Evolutionary conservation across 2,888 invertebrate species (phyloP).

Genomic region (Lottia scabra): DNA sequence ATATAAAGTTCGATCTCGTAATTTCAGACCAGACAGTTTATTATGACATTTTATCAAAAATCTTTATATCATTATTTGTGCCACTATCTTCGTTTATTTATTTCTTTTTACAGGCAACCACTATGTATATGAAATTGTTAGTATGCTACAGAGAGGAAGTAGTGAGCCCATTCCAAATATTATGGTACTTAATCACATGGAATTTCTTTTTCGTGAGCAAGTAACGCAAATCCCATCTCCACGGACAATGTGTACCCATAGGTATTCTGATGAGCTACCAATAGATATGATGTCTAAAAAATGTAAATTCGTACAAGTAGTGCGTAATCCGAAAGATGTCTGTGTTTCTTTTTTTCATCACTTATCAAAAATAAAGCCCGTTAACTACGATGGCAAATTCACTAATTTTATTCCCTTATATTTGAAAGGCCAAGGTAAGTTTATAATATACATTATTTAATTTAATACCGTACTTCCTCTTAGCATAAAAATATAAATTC

Average conservation of each 20-base stretch:
- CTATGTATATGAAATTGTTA: neutral
- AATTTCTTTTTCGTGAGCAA: neutral
- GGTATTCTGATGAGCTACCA: neutral
- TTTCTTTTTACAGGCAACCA: neutral
- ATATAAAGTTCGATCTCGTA: too few species aligned
- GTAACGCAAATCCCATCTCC: neutral
- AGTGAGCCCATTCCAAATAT: neutral
- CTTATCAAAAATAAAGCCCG: neutral
- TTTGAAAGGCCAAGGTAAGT: neutral
- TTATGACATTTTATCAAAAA: too few species aligned
- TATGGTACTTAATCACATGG: neutral
- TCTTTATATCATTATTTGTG: too few species aligned
- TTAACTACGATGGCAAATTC: neutral
- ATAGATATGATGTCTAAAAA: neutral
- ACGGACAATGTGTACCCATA: neutral
- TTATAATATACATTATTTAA: too few species aligned
- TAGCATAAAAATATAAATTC: too few species aligned
- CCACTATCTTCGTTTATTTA: too few species aligned
- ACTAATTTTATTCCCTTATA: neutral
- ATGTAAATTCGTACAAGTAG: neutral
- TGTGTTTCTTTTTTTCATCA: neutral
- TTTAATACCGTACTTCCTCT: too few species aligned
- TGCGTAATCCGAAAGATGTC: neutral
- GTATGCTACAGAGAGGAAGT: neutral
- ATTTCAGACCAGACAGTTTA: too few species aligned